Percentiles rank a stretch among this genome's conserved stretches.
These are phyloP conservation scores for Hemaris fuciformis DNA, from an alignment of 2,888 invertebrate genomes.

Conservation along the genomic window DNA sequence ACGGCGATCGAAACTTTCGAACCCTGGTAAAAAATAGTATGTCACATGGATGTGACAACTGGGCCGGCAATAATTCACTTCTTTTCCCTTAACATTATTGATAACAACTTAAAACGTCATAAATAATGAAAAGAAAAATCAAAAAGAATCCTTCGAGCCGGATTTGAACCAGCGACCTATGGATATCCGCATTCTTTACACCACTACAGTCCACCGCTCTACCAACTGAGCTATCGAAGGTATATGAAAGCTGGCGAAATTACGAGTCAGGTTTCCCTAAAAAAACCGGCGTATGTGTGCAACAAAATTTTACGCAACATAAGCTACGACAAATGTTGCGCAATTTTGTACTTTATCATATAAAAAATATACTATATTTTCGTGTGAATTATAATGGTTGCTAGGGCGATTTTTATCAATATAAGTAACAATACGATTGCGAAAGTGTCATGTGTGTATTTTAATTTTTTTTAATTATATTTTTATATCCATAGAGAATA, in stretches of 20 bases:
- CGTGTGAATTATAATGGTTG: not conserved
- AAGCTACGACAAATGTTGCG: not conserved
- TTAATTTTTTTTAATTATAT: too few species aligned
- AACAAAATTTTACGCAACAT: not conserved
- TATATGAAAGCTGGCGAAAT: conserved; percentile 13
- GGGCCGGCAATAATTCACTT: too few species aligned
- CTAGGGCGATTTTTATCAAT: not conserved
- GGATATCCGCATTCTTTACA: conserved; percentile 62
- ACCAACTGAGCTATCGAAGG: conserved; percentile 83
- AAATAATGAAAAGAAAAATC: conserved; percentile 7
- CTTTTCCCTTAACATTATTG: too few species aligned
- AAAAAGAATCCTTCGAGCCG: conserved; percentile 82
- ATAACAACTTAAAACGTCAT: not conserved
- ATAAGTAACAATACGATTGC: not conserved
- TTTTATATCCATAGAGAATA: too few species aligned
- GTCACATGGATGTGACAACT: too few species aligned
- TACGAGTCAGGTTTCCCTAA: not conserved
- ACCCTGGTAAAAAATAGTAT: not conserved
- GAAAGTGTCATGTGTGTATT: too few species aligned
- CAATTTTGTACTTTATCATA: not conserved
- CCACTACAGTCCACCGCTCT: conserved; percentile 82
- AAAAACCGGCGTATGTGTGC: not conserved
- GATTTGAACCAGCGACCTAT: conserved; percentile 87
- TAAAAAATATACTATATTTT: not conserved
- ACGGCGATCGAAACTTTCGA: not conserved